These are phyloP conservation scores for Adela reaumurella DNA, from an alignment of 2,888 invertebrate species.

Conservation along the genomic window DNA sequence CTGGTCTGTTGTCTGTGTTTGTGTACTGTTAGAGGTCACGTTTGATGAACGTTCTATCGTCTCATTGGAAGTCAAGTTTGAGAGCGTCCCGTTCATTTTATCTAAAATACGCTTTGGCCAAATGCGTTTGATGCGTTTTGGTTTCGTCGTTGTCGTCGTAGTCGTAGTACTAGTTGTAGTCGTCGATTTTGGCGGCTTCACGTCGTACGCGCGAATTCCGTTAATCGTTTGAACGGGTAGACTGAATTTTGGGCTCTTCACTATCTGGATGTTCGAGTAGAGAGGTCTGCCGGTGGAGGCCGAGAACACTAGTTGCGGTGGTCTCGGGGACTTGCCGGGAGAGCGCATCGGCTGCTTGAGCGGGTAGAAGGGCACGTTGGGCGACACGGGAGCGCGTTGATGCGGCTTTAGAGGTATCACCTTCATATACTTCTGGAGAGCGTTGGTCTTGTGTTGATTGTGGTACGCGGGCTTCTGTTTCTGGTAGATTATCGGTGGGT, in stretches of 20 bases:
- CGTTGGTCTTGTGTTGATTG: constrained; percentile 17
- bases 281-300: constrained; percentile 26
- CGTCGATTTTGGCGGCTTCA: constrained; percentile 27
- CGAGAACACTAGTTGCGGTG: constrained; percentile 24
- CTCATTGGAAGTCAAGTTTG: constrained; percentile 16
- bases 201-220: constrained; percentile 33
- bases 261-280: constrained; percentile 9
- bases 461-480: background rate
- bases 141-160: constrained; percentile 31
- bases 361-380: background rate
- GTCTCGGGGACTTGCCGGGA: constrained; percentile 8
- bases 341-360: background rate
- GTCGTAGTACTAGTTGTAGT: constrained; percentile 20
- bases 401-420: constrained; percentile 23
- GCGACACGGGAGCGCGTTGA: constrained; percentile 1
- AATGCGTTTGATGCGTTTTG: constrained; percentile 42
- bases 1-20: background rate
- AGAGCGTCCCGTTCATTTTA: constrained; percentile 21
- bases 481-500: background rate
- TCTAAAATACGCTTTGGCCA: constrained; percentile 38
- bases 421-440: constrained; percentile 33
- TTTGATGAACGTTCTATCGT: constrained; percentile 17
- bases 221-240: constrained; percentile 40
- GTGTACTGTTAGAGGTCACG: constrained; percentile 19
- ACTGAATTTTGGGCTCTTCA: constrained; percentile 31